A percentile compares a stretch with the other conserved stretches of the same genome.
Conservation (phyloP, 2,888 invertebrate genomes). For the Pristionchus maxplancki region DNA sequence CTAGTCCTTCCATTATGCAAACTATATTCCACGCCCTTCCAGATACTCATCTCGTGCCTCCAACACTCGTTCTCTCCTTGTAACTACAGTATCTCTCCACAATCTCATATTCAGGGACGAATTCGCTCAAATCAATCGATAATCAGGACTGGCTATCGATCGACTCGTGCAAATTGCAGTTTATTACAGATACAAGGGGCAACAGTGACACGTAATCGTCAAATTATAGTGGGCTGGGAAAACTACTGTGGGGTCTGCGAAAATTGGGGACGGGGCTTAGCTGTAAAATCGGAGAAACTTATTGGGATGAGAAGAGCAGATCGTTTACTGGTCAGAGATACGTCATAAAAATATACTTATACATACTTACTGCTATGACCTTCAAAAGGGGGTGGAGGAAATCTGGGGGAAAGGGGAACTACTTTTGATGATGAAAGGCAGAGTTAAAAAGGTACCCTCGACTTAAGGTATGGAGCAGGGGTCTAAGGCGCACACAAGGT, state of each 20-base stretch:
- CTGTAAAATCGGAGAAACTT: background rate
- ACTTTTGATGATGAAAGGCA: no score
- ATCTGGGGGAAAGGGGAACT: background rate
- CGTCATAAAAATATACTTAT: background rate
- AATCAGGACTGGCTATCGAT: background rate
- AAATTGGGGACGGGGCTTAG: constrained; percentile 40
- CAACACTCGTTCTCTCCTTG: background rate
- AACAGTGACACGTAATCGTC: constrained; percentile 29
- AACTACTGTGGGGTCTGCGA: background rate
- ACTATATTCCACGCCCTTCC: no score
- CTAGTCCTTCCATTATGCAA: no score
- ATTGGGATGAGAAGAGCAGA: background rate
- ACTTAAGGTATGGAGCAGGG: no score
- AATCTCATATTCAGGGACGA: background rate
- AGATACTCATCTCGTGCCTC: background rate
- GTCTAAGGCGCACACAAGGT: no score
- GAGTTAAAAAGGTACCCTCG: no score
- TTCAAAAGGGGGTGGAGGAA: background rate
- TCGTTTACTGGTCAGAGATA: constrained; percentile 24
- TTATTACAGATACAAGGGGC: constrained; percentile 44
- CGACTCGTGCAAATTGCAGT: background rate
- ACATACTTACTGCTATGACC: constrained; percentile 4
- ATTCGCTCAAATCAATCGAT: background rate
- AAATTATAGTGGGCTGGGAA: constrained; percentile 23
- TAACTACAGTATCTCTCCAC: background rate